These are phyloP conservation scores for Hedya salicella DNA, from an alignment of 2,888 invertebrate genomes.

Conservation along the genomic window DNA sequence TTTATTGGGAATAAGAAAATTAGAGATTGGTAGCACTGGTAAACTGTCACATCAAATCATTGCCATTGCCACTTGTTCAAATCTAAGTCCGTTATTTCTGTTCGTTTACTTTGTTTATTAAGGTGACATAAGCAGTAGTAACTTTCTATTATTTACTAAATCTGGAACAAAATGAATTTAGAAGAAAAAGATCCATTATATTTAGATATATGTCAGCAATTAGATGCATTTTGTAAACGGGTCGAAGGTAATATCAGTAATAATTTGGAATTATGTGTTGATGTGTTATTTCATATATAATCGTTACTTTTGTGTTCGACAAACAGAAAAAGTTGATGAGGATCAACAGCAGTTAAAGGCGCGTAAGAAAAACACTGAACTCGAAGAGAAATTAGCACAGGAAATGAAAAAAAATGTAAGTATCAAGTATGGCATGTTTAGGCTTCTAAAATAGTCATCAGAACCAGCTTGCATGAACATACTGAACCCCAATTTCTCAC, in stretches of 20 bases:
- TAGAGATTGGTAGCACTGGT: background rate
- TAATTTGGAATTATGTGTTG: background rate
- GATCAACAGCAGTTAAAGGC: constrained; percentile 65
- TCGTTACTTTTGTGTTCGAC: constrained; percentile 37
- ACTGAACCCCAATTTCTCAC: too few relatives aligned
- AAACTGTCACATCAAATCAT: background rate
- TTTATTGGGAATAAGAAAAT: too few relatives aligned
- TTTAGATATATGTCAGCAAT: constrained; percentile 31
- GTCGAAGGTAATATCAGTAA: constrained; percentile 34
- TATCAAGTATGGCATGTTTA: constrained; percentile 22
- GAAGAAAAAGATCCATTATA: constrained; percentile 47
- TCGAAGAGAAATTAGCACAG: constrained; percentile 65
- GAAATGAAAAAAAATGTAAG: constrained; percentile 70
- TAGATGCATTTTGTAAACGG: constrained; percentile 38
- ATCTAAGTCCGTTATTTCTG: too few relatives aligned
- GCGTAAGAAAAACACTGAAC: constrained; percentile 65
- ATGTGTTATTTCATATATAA: background rate
- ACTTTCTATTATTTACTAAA: constrained; percentile 8
- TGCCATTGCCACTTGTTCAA: background rate
- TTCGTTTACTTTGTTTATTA: too few relatives aligned
- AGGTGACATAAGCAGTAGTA: too few relatives aligned
- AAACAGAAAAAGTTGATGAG: constrained; percentile 66
- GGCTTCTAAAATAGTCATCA: too few relatives aligned
- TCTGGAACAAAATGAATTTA: constrained; percentile 51
- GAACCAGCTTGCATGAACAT: too few relatives aligned